These are phyloP conservation scores for Hirtodrosophila duncani DNA, from an alignment of 2,888 invertebrate genomes.

Conservation along the genomic window DNA sequence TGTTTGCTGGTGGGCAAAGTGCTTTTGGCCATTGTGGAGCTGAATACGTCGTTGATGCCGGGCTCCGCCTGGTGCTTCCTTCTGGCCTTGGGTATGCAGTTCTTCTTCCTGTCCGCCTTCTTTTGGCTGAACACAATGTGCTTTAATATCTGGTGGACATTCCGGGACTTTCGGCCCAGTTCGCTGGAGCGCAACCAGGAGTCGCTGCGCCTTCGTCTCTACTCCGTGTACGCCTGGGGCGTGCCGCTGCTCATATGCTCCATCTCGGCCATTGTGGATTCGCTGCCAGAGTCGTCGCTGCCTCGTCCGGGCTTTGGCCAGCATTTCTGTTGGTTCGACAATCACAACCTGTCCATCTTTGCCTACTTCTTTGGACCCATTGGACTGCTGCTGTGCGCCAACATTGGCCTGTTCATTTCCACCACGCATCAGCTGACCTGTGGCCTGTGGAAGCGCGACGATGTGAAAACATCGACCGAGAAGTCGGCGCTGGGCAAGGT, in stretches of 20 bases:
- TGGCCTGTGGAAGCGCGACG: conserved; percentile 92
- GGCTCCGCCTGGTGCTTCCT: conserved; percentile 81
- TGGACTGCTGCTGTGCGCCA: conserved; percentile 87
- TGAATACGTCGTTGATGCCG: conserved; percentile 81
- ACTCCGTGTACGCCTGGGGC: conserved; percentile 92
- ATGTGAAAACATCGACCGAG: conserved; percentile 90
- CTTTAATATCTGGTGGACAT: conserved; percentile 96
- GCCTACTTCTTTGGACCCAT: conserved; percentile 92
- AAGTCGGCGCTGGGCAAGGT: conserved; percentile 89
- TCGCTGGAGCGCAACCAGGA: conserved; percentile 92
- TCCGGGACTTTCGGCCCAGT: conserved; percentile 89
- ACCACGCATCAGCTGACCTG: conserved; percentile 92
- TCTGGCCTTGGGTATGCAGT: conserved; percentile 89
- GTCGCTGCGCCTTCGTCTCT: conserved; percentile 86
- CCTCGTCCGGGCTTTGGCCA: conserved; percentile 88
- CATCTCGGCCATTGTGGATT: conserved; percentile 86
- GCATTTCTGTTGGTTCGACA: conserved; percentile 89
- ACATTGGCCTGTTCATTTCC: conserved; percentile 87
- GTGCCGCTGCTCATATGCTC: conserved; percentile 87
- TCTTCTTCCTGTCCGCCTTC: conserved; percentile 92
- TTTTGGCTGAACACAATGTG: conserved; percentile 97
- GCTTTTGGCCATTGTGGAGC: conserved; percentile 87
- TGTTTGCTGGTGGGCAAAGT: conserved; percentile 90
- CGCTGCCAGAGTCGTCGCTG: conserved; percentile 82
- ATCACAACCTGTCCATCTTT: conserved; percentile 85